phyloP scores from a whole-genome alignment of 1,140 invertebrate genomes.

The Oncopeltus fasciatus region DNA sequence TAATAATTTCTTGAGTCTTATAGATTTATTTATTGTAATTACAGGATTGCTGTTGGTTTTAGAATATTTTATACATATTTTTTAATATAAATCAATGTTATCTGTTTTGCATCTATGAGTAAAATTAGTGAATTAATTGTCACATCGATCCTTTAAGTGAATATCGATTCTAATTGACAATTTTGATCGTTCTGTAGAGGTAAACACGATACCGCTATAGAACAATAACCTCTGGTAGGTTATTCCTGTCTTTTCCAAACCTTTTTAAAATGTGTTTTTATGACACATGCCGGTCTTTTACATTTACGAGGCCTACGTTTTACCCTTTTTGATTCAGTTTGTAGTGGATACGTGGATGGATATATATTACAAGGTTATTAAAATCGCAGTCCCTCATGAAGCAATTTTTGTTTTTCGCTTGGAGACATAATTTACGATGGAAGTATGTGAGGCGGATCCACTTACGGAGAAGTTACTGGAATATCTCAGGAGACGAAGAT shows the following conservation, averaged over 20 bases:
- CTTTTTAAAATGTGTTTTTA: not conserved
- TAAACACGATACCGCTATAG: conserved; percentile 2
- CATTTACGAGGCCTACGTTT: not conserved
- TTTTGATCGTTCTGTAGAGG: no score
- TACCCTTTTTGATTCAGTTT: not conserved
- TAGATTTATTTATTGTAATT: no score
- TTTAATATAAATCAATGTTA: no score
- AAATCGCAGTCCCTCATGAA: conserved; percentile 1
- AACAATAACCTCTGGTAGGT: conserved; percentile 4
- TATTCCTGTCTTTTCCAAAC: not conserved
- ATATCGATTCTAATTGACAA: no score
- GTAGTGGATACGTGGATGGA: no score
- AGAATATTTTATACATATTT: no score
- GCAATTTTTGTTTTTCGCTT: not conserved
- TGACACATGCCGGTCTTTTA: not conserved
- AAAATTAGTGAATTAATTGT: no score
- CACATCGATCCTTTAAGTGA: no score
- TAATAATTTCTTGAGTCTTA: no score
- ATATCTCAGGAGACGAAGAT: conserved; percentile 11
- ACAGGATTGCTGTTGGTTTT: no score
- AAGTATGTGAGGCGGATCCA: conserved; percentile 11
- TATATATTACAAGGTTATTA: no score
- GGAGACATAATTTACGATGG: conserved; percentile 1
- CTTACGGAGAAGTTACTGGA: conserved; percentile 9
- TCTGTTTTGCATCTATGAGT: no score